Conservation (phyloP, 2,888 invertebrate species). For the Temnothorax unifasciatus region DNA sequence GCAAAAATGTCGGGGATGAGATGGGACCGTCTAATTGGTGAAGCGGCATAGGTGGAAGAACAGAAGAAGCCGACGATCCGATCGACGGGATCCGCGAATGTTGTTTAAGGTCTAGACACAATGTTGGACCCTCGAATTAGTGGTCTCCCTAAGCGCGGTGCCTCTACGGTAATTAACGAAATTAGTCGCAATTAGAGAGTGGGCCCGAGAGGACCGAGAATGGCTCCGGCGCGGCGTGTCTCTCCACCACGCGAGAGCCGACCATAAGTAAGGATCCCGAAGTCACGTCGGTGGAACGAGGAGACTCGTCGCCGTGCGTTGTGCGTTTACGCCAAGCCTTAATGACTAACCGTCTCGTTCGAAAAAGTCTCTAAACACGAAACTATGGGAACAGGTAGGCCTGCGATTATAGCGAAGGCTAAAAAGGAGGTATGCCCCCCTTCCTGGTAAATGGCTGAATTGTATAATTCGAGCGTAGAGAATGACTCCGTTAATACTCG, state of each 20-base stretch:
- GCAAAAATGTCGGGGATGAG: constrained; percentile 56
- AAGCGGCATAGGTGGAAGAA: constrained; percentile 61
- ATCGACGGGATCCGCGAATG: constrained; percentile 80
- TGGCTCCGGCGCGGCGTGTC: constrained; percentile 58
- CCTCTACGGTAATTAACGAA: constrained; percentile 84
- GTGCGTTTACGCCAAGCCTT: constrained; percentile 77
- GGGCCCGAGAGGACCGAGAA: constrained; percentile 62
- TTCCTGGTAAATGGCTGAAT: constrained; percentile 24
- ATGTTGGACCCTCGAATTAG: constrained; percentile 85
- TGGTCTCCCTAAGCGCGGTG: constrained; percentile 78
- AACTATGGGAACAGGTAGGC: constrained; percentile 65
- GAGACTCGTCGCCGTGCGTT: constrained; percentile 58
- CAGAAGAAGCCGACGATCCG: constrained; percentile 57
- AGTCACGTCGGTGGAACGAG: constrained; percentile 4
- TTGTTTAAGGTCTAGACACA: constrained; percentile 86
- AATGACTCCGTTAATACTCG: constrained; percentile 22
- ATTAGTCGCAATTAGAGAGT: constrained; percentile 85
- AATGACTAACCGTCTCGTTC: constrained; percentile 78
- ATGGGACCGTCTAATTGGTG: constrained; percentile 78
- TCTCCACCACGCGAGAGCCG: constrained; percentile 40
- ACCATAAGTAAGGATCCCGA: background rate
- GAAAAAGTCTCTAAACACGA: constrained; percentile 67
- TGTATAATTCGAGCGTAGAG: constrained; percentile 32
- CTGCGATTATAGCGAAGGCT: constrained; percentile 50
- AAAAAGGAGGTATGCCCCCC: constrained; percentile 24